phyloP scores from a whole-genome alignment of 92 coral and sea anemone species.

The Hydrozoanthus gracilis region DNA sequence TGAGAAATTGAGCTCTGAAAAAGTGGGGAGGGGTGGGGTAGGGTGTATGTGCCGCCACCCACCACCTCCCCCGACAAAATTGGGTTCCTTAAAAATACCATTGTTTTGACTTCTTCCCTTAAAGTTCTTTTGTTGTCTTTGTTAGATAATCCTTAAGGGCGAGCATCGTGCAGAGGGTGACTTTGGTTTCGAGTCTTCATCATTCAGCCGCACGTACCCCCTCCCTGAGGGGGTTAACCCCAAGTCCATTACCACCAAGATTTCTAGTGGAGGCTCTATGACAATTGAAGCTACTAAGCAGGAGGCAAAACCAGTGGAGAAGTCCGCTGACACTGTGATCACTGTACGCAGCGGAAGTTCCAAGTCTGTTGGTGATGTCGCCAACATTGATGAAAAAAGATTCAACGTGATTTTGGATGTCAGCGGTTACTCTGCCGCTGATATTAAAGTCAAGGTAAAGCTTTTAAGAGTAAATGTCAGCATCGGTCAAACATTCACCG shows the following conservation, averaged over 20 bases:
- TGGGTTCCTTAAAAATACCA: too few species aligned
- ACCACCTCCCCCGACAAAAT: too few species aligned
- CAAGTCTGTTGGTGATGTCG: slow-evolving; percentile 74
- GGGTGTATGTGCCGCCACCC: too few species aligned
- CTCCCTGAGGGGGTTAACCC: slow-evolving; percentile 90
- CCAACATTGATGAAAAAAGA: slow-evolving; percentile 85
- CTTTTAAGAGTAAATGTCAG: too few species aligned
- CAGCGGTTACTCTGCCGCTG: slow-evolving; percentile 80
- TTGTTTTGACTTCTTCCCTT: background rate
- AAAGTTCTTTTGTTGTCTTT: background rate
- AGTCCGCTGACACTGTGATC: slow-evolving; percentile 65
- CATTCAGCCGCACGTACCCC: slow-evolving; percentile 87
- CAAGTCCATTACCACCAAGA: slow-evolving; percentile 77
- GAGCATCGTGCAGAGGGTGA: slow-evolving; percentile 90
- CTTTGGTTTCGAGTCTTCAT: slow-evolving; percentile 88
- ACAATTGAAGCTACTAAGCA: slow-evolving; percentile 81
- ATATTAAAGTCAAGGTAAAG: slow-evolving; percentile 76
- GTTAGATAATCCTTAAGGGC: slow-evolving; percentile 73
- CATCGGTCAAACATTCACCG: too few species aligned
- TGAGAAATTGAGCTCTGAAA: too few species aligned
- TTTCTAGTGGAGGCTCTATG: slow-evolving; percentile 89
- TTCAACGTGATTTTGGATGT: slow-evolving; percentile 87
- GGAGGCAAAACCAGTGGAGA: slow-evolving; percentile 47
- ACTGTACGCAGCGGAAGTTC: slow-evolving; percentile 55
- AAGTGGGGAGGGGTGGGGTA: too few species aligned